Evolutionary conservation across 2,113 vertebrate genomes (phyloP).

Genomic region (Phalacrocorax brasilianus): DNA sequence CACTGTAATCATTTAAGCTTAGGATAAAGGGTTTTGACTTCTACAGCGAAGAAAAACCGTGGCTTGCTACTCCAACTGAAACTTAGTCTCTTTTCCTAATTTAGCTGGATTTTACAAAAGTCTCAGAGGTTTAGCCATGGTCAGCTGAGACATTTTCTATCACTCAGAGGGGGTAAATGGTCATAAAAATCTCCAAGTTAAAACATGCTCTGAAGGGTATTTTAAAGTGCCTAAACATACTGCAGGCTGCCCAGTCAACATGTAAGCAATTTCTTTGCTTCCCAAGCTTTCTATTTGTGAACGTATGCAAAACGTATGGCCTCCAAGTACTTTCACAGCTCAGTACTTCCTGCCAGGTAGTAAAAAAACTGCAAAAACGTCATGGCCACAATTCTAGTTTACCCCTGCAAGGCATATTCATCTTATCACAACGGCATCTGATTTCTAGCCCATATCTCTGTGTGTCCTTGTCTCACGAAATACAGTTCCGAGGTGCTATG

Average conservation of each 20-base stretch:
- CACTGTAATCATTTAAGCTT: too few relatives aligned
- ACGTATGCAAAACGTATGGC: neutral
- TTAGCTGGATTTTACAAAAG: neutral
- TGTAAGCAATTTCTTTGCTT: neutral
- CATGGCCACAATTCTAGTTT: neutral
- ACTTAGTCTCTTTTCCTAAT: neutral
- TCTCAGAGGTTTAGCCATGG: neutral
- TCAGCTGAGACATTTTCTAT: neutral
- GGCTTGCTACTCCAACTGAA: neutral
- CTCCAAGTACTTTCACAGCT: neutral
- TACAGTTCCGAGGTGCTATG: accelerated
- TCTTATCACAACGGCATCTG: neutral
- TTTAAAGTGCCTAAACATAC: neutral
- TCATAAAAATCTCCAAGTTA: neutral
- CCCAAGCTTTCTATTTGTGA: neutral
- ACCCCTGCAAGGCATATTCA: neutral
- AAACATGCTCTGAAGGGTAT: neutral
- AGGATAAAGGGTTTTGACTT: neutral
- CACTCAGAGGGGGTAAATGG: neutral
- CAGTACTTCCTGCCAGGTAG: neutral
- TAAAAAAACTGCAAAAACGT: neutral
- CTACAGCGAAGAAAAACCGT: neutral
- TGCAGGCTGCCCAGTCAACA: neutral
- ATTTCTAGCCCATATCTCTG: neutral
- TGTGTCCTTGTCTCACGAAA: neutral